phyloP scores from a whole-genome alignment of 37 sponge, comb jelly and placozoan species.

The Cladorhizidae sp. region DNA sequence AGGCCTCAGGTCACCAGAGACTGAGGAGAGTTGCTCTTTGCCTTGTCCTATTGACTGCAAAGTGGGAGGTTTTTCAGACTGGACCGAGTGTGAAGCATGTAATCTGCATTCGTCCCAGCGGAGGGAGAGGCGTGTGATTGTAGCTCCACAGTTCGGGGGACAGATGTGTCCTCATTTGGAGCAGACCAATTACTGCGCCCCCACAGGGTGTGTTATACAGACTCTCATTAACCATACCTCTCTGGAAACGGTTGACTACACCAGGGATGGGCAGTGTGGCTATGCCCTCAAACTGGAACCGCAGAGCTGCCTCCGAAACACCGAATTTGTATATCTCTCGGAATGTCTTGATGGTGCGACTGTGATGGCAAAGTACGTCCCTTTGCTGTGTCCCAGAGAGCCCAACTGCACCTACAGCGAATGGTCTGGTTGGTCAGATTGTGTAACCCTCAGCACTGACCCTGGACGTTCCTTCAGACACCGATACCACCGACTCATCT shows the following conservation, averaged over 20 bases:
- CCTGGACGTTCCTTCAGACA: not conserved
- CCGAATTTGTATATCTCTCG: not conserved
- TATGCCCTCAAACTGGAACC: not conserved
- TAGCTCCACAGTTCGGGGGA: slow-evolving; percentile 10
- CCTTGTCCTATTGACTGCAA: slow-evolving; percentile 46
- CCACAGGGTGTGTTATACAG: not conserved
- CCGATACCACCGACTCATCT: not conserved
- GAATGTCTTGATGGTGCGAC: not conserved
- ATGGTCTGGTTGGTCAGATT: slow-evolving; percentile 14
- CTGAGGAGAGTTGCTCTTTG: not conserved
- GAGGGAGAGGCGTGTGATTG: not conserved
- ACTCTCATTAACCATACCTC: not conserved
- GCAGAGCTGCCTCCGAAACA: slow-evolving; percentile 13
- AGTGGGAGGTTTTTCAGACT: slow-evolving; percentile 17
- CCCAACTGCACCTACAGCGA: slow-evolving; percentile 18
- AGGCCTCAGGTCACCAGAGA: not conserved
- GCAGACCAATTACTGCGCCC: slow-evolving; percentile 1
- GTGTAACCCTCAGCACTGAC: not conserved
- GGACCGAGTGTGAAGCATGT: slow-evolving; percentile 5
- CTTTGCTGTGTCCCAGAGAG: not conserved
- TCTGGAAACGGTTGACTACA: not conserved
- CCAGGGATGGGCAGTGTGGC: slow-evolving; percentile 19
- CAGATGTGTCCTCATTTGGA: slow-evolving; percentile 13
- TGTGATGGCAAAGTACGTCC: not conserved
- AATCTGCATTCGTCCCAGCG: not conserved